Evolutionary conservation across 2,888 invertebrate species (phyloP), one percentile per base, ranked within the genome.

Genomic region (Linnaemya tessellans): DNA sequence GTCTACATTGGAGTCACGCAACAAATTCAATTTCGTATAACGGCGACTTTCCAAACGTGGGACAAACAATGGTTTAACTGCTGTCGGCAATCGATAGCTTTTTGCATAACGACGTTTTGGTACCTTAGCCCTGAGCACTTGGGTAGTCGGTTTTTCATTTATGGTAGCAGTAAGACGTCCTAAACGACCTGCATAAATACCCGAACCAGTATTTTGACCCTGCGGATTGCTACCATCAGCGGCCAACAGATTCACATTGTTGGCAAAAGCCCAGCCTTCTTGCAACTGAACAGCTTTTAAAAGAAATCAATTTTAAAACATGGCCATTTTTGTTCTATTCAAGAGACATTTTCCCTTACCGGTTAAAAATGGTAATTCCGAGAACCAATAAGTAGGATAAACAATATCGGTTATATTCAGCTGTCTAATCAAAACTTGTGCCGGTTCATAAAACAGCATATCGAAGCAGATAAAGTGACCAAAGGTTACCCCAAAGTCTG

Each of bases 391-490:
- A 0, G 96, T 95, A 0, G 96, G 94, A 91, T 46, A 95, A 93
- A 88, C 84, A 30, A 92, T 88, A 58, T 92, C 91, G 0, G 87
- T 91, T 0, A 92, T 82, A 3, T 91, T 91, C 1, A 86, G 54
- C 3, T 89, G 87, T 70, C 79, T 60, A 0, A 91, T 38, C 11
- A 92, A 73, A 8, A 94, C 93, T 46, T 95, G 91, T 0, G 95
- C 94, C 0, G 97, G 97, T 3, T 94, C 93, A 88, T 95, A 93
- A 93, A 96, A 97, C 89, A 97, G 90, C 46, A 97, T 94, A 89
- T 98, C 98, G 90, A 97, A 97, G 91, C 97, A 97, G 65, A 96
- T 96, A 89, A 96, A 95, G 87, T 96, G 94, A 0, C 97, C 97
- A 90, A 97, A 97, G 4, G 94, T 95, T 0, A 96, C 96, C 5